These are phyloP conservation scores for Girardinichthys multiradiatus DNA, from an alignment of 2,113 vertebrate species.

Conservation along the genomic window DNA sequence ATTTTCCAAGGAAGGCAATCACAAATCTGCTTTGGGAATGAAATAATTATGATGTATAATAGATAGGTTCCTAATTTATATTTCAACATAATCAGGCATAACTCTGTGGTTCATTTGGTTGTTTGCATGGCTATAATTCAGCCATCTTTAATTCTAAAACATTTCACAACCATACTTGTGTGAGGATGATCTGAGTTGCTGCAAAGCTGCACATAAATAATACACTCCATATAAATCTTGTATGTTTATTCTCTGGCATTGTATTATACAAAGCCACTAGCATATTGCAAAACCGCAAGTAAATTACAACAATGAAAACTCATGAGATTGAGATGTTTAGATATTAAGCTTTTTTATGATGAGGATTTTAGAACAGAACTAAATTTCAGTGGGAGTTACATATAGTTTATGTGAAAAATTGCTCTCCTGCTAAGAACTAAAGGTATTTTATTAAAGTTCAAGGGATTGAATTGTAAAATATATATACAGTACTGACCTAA, in stretches of 20 bases:
- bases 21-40: constrained; percentile 34
- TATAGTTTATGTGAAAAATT: not conserved
- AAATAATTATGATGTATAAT: constrained; percentile 16
- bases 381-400: not conserved
- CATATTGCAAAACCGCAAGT: constrained; percentile 17
- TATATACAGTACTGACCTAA: too few species aligned
- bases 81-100: constrained; percentile 15
- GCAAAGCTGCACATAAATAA: not conserved
- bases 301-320: not conserved
- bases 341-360: not conserved
- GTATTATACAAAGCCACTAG: constrained; percentile 1
- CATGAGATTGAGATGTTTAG: constrained; percentile 15
- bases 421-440: not conserved
- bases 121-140: not conserved
- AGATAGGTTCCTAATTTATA: constrained; percentile 4
- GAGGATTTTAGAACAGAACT: not conserved
- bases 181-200: not conserved
- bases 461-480: not conserved
- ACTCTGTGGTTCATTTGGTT: constrained; percentile 14
- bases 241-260: not conserved
- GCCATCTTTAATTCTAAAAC: constrained; percentile 2
- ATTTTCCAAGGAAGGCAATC: constrained; percentile 37
- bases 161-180: constrained; percentile 7
- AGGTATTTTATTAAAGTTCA: not conserved
- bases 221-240: constrained; percentile 8